Conservation (phyloP, 2,888 invertebrate genomes). For the Argyresthia goedartella region DNA sequence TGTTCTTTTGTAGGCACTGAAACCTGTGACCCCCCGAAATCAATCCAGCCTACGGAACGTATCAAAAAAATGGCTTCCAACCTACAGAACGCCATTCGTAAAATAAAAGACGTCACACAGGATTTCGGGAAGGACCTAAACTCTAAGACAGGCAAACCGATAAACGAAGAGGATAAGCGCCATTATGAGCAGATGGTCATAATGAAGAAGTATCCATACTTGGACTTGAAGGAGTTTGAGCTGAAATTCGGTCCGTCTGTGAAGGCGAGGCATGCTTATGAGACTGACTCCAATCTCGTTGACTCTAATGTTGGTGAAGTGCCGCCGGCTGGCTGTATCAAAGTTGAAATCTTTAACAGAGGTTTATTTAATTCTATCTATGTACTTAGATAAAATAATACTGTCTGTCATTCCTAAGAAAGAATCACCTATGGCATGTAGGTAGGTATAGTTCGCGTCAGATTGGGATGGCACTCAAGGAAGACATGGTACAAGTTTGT, state of each 20-base stretch:
- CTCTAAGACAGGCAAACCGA: conserved; percentile 17
- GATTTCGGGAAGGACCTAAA: conserved; percentile 20
- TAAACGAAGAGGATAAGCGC: conserved; percentile 37
- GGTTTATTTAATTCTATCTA: too few relatives aligned
- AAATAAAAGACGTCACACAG: conserved; percentile 27
- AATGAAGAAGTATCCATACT: conserved; percentile 57
- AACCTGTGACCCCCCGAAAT: neutral
- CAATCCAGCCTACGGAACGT: conserved; percentile 18
- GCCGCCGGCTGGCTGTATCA: conserved; percentile 30
- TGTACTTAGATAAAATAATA: too few relatives aligned
- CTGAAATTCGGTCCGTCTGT: conserved; percentile 31
- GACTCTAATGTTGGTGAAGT: conserved; percentile 36
- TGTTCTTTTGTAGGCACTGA: too few relatives aligned
- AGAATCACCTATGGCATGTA: too few relatives aligned
- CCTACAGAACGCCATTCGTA: conserved; percentile 25
- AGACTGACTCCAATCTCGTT: conserved; percentile 6
- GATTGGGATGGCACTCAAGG: too few relatives aligned
- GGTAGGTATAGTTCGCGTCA: too few relatives aligned
- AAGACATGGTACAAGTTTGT: too few relatives aligned
- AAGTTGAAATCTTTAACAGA: conserved; percentile 51
- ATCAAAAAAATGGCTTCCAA: conserved; percentile 29
- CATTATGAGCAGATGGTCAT: conserved; percentile 53
- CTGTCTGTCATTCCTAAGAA: too few relatives aligned
- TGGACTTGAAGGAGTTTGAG: conserved; percentile 49
- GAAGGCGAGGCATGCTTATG: neutral